Conservation (phyloP, 2,888 invertebrate species). For the Cosmopolites sordidus region DNA sequence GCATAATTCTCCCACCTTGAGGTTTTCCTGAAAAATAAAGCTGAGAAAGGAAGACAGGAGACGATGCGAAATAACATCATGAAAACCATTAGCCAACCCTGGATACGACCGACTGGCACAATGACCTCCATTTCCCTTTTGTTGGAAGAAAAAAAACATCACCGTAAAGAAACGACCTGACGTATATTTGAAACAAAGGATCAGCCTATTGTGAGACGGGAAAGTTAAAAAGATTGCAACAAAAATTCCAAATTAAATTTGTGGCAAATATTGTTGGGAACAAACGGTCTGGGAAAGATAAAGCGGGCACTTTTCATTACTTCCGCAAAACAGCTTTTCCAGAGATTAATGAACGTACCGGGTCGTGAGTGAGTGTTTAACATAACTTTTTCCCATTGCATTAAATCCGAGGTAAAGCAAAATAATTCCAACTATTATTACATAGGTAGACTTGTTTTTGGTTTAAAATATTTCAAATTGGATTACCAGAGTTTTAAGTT, state of each 20-base stretch:
- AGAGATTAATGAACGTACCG: conserved; percentile 9
- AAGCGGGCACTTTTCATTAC: conserved; percentile 13
- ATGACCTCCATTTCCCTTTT: too few species aligned
- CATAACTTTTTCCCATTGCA: background rate
- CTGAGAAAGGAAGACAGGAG: too few species aligned
- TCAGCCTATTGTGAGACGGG: background rate
- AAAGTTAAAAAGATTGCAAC: conserved; percentile 2
- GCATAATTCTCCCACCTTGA: too few species aligned
- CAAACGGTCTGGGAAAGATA: conserved; percentile 14
- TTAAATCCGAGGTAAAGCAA: background rate
- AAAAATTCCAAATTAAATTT: conserved; percentile 19
- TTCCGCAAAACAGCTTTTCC: conserved; percentile 14
- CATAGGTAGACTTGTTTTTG: background rate
- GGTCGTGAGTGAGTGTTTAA: conserved; percentile 2
- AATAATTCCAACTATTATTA: background rate
- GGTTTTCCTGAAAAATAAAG: too few species aligned
- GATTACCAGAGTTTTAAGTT: too few species aligned
- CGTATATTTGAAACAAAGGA: background rate
- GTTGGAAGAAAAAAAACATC: background rate
- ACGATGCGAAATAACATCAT: too few species aligned
- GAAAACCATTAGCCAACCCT: too few species aligned
- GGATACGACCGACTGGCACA: too few species aligned
- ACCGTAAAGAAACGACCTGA: background rate
- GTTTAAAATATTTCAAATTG: too few species aligned
- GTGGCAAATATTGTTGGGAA: conserved; percentile 17